A percentile compares a stretch with the other conserved stretches of the same genome.
Conservation (phyloP, 2,113 vertebrate species). For the Scomber scombrus region DNA sequence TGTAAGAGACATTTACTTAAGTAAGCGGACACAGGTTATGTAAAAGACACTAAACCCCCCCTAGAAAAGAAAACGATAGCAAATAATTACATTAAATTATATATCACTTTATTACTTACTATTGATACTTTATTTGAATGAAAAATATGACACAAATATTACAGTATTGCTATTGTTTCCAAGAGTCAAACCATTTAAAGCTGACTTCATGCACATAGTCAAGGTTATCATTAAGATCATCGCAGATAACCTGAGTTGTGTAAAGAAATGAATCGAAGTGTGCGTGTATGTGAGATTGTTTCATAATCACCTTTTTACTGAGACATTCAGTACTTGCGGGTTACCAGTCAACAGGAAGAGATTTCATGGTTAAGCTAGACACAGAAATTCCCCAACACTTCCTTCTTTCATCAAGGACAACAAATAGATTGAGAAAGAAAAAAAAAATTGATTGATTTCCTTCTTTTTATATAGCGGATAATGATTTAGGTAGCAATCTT, state of each 20-base stretch:
- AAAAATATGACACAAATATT: neutral
- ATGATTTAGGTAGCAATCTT: neutral
- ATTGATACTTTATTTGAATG: too few relatives aligned
- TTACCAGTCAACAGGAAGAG: neutral
- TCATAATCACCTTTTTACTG: neutral
- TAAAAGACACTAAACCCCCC: too few relatives aligned
- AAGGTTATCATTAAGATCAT: neutral
- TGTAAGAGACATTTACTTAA: too few relatives aligned
- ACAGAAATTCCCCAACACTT: neutral
- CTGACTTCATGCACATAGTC: constrained; percentile 9
- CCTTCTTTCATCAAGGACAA: neutral
- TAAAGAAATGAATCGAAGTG: constrained; percentile 25
- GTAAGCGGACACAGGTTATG: too few relatives aligned
- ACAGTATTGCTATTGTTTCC: neutral
- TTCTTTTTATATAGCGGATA: neutral
- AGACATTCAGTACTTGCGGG: neutral
- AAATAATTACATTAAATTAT: too few relatives aligned
- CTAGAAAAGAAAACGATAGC: too few relatives aligned
- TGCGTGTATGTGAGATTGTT: neutral
- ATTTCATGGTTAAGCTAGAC: neutral
- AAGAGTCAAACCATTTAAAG: neutral
- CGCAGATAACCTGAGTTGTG: constrained; percentile 10
- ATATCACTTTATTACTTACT: constrained; percentile 9
- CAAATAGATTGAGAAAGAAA: neutral
- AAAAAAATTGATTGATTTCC: neutral